Evolutionary conservation across 2,797 vertebrate species (phyloP).

Genomic region (Pangasius larnaudii): DNA sequence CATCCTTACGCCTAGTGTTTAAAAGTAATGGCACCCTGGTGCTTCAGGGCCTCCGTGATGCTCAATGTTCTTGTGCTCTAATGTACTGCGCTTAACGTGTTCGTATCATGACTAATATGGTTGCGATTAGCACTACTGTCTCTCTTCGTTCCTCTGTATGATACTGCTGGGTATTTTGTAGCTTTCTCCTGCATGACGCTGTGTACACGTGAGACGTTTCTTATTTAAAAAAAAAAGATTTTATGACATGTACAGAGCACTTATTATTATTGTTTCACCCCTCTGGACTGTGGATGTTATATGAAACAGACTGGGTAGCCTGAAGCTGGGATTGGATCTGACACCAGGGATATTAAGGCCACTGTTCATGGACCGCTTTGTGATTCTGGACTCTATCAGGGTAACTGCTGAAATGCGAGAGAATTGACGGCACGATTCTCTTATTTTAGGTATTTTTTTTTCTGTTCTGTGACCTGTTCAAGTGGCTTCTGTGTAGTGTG

Average conservation of each 20-base stretch:
- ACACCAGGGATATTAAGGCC: slow-evolving; percentile 32
- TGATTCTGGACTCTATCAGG: slow-evolving; percentile 41
- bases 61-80: slow-evolving; percentile 67
- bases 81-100: slow-evolving; percentile 73
- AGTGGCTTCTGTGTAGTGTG: slow-evolving; percentile 74
- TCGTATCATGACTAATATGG: slow-evolving; percentile 68
- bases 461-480: slow-evolving; percentile 54
- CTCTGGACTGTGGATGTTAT: slow-evolving; percentile 25
- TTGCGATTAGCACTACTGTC: slow-evolving; percentile 69
- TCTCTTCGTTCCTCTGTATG: slow-evolving; percentile 67
- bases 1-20: slow-evolving; percentile 57
- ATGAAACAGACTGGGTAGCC: slow-evolving; percentile 14
- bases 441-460: not conserved
- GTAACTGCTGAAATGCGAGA: slow-evolving; percentile 23
- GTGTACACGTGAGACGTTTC: slow-evolving; percentile 66
- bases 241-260: slow-evolving; percentile 50
- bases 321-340: slow-evolving; percentile 33
- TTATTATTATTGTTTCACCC: slow-evolving; percentile 32
- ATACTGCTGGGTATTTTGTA: slow-evolving; percentile 78
- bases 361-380: slow-evolving; percentile 24
- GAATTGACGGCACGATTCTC: slow-evolving; percentile 35
- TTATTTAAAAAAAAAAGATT: slow-evolving; percentile 51
- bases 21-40: slow-evolving; percentile 46
- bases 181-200: slow-evolving; percentile 78
- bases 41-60: slow-evolving; percentile 53